Evolutionary conservation across 2,888 invertebrate genomes (phyloP).

Genomic region (Trichopoda pennipes): DNA sequence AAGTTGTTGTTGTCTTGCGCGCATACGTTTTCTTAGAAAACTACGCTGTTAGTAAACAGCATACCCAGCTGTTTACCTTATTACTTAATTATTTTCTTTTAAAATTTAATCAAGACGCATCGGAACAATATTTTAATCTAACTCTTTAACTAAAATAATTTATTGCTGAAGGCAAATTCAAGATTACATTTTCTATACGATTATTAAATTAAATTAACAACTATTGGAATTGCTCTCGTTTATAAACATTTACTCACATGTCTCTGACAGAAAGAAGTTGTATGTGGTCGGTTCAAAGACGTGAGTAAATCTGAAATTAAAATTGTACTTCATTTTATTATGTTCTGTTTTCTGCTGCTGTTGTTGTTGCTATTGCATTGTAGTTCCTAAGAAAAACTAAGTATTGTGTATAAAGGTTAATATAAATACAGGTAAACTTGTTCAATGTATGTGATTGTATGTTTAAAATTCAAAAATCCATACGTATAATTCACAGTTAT

Average conservation of each 20-base stretch:
- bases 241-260: neutral
- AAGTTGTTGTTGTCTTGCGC: no score
- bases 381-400: neutral
- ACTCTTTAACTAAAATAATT: no score
- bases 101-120: no score
- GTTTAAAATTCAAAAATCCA: neutral
- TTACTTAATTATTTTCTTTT: no score
- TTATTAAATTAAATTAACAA: neutral
- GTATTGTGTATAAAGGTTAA: neutral
- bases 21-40: no score
- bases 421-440: constrained; percentile 3
- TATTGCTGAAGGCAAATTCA: neutral
- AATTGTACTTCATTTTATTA: constrained; percentile 45
- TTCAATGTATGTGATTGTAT: neutral
- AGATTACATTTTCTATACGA: neutral
- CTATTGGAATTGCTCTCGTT: neutral
- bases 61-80: no score
- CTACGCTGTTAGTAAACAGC: no score
- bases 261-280: constrained; percentile 10
- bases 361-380: constrained; percentile 22
- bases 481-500: constrained; percentile 3
- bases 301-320: constrained; percentile 63
- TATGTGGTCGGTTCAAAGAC: constrained; percentile 55
- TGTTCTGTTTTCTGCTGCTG: constrained; percentile 1
- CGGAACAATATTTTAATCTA: no score